Base-by-base conservation (phyloP, 2,888 invertebrate species). In the Ethmia dodecea region DNA sequence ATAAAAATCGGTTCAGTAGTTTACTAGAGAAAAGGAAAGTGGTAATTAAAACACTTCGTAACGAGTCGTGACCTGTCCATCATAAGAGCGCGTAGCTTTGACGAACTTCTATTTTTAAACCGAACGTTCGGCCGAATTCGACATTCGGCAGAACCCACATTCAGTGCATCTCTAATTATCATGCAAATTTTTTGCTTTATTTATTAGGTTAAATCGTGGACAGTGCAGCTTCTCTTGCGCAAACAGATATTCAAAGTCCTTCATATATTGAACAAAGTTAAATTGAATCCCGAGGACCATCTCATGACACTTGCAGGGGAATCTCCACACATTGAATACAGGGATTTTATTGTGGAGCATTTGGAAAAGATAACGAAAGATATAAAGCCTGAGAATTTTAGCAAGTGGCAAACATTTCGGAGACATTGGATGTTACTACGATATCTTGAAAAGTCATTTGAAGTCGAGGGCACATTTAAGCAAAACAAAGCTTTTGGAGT, bases 261-360 rank as follows among this genome's bases (percentile, higher is more conserved):
- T 15, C 91, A 91, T 60, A 80, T 92, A 43, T 63, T 92, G 29
- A 84, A 78, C 40, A 92, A 91, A 68, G 87, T 89, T n/a, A 87
- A 87, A 40, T 78, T 89, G 40, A 86, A 89, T 55, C 87, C 91
- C 9, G 70, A 83, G 35, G 76, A 79, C 24, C 89, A 90, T 53
- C 75, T 92, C 30, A 81, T 86, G 60, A 65, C 72, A 6, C 69
- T 90, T 28, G 92, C 92, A 10, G 66, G 87, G 43, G 88, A 88
- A 30, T 90, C 90, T 24, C 67, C 76, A 22, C 86, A 90, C 42
- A 86, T 88, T 43, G 80, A 81, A 16, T 74, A 92, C 31, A 84
- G 92, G 51, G 90, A 92, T 49, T 90, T 91, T 48, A 87, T 94
- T 45, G 88, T 91, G 11, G 88, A 89, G 31, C 89, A 93, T 59